These are phyloP conservation scores for Hemiscyllium ocellatum DNA, from an alignment of 2,113 vertebrate genomes.

Conservation along the genomic window DNA sequence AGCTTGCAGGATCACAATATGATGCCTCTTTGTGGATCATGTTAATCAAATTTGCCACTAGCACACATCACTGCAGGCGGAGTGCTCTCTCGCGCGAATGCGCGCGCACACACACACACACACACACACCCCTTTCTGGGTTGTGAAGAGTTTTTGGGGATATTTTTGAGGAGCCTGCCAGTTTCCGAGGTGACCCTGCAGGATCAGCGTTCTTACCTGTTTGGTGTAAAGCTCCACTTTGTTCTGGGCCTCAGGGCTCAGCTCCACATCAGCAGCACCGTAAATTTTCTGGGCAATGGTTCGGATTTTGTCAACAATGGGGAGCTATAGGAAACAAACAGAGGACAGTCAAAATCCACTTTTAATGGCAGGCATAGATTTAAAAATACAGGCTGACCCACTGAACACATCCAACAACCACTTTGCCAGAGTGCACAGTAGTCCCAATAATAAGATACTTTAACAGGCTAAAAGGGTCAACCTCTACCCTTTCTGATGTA, in stretches of 20 bases:
- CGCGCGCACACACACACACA: too few relatives aligned
- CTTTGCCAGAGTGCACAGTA: not conserved
- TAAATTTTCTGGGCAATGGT: slow-evolving; percentile 91
- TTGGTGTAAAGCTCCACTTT: slow-evolving; percentile 86
- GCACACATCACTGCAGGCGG: too few relatives aligned
- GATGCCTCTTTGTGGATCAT: not conserved
- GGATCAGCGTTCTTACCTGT: slow-evolving; percentile 62
- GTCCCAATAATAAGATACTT: not conserved
- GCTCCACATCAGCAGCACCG: slow-evolving; percentile 83
- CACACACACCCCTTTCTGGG: not conserved
- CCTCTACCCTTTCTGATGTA: not conserved
- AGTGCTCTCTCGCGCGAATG: too few relatives aligned
- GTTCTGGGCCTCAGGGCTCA: slow-evolving; percentile 81
- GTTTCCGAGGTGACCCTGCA: not conserved
- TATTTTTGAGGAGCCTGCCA: not conserved
- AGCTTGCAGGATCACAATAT: not conserved
- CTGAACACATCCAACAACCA: not conserved
- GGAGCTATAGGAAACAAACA: slow-evolving; percentile 58
- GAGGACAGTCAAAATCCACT: not conserved
- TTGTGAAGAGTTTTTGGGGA: not conserved
- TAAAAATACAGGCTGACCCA: not conserved
- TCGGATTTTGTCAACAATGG: slow-evolving; percentile 82
- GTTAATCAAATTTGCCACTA: not conserved
- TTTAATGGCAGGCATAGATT: not conserved
- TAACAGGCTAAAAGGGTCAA: not conserved